These are phyloP conservation scores for Volucella inflata DNA, from an alignment of 2,888 invertebrate genomes.

Conservation along the genomic window DNA sequence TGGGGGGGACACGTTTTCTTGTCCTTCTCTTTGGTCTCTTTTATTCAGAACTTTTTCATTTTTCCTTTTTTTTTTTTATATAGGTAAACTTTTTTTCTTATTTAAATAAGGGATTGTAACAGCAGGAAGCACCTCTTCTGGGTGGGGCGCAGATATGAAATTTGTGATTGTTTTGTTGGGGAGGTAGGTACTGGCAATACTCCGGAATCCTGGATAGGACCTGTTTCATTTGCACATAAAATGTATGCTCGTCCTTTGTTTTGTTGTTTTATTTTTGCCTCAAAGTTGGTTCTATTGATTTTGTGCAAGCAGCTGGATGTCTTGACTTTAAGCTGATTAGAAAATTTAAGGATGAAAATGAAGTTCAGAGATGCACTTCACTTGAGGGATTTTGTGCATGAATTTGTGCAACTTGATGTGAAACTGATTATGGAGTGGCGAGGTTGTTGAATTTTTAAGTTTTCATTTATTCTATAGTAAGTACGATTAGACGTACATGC, in stretches of 20 bases:
- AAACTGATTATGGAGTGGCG: too few relatives aligned
- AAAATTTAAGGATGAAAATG: conserved; percentile 23
- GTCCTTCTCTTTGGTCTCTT: conserved; percentile 1
- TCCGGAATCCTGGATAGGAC: conserved; percentile 18
- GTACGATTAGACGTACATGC: too few relatives aligned
- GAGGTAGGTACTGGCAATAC: conserved; percentile 1
- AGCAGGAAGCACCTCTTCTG: conserved; percentile 29
- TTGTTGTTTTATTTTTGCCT: conserved; percentile 10
- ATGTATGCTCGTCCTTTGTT: conserved; percentile 23
- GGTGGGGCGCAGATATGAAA: conserved; percentile 67
- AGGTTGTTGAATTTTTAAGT: too few relatives aligned
- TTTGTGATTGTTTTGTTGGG: conserved; percentile 39
- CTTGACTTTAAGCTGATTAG: conserved; percentile 60
- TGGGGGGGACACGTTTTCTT: conserved; percentile 27
- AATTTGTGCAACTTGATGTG: too few relatives aligned
- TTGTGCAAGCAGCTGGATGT: conserved; percentile 40
- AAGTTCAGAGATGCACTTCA: background rate
- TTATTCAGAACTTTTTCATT: conserved; percentile 26
- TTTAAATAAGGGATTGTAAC: conserved; percentile 72
- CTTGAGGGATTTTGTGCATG: too few relatives aligned
- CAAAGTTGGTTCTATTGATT: conserved; percentile 58
- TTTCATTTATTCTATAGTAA: too few relatives aligned
- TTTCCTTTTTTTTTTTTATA: conserved; percentile 22
- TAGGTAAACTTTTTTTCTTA: conserved; percentile 70
- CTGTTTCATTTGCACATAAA: conserved; percentile 57